A percentile compares a stretch with the other conserved stretches of the same genome.
These are phyloP conservation scores for Salvator merianae DNA, from an alignment of 2,113 vertebrate genomes.

Conservation along the genomic window DNA sequence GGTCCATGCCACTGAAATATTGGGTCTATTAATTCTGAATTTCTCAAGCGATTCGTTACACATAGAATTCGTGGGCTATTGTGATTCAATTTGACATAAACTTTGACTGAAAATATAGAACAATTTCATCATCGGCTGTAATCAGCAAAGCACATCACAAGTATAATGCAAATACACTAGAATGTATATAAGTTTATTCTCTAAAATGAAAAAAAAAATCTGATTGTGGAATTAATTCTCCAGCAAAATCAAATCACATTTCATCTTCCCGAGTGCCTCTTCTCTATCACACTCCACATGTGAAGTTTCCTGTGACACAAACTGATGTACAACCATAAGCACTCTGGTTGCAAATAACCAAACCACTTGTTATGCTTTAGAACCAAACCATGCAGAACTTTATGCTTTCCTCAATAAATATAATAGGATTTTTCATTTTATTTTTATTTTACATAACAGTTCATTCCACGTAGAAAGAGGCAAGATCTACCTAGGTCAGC, in stretches of 20 bases:
- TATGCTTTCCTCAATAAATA: too few relatives aligned
- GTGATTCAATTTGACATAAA: slow-evolving; percentile 69
- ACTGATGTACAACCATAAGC: too few relatives aligned
- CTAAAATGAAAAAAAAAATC: not conserved
- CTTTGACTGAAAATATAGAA: slow-evolving; percentile 67
- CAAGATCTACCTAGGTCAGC: too few relatives aligned
- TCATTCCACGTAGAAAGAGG: too few relatives aligned
- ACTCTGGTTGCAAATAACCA: too few relatives aligned
- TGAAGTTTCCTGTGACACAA: not conserved
- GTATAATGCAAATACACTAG: not conserved
- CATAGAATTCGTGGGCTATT: slow-evolving; percentile 67
- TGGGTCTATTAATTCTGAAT: slow-evolving; percentile 69
- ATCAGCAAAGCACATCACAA: not conserved
- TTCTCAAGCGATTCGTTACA: slow-evolving; percentile 55
- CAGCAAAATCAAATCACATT: not conserved
- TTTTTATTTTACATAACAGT: too few relatives aligned
- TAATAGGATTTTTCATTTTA: too few relatives aligned
- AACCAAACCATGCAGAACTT: too few relatives aligned
- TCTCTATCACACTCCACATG: not conserved
- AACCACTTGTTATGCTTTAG: too few relatives aligned
- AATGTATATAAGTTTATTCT: not conserved
- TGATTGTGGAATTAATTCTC: not conserved
- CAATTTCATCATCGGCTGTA: not conserved
- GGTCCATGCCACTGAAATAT: slow-evolving; percentile 70
- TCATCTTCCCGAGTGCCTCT: not conserved